Percentiles rank a stretch among this genome's conserved stretches.
These are phyloP conservation scores for Drosophila subobscura DNA, from an alignment of 1,140 invertebrate species.

Conservation along the genomic window DNA sequence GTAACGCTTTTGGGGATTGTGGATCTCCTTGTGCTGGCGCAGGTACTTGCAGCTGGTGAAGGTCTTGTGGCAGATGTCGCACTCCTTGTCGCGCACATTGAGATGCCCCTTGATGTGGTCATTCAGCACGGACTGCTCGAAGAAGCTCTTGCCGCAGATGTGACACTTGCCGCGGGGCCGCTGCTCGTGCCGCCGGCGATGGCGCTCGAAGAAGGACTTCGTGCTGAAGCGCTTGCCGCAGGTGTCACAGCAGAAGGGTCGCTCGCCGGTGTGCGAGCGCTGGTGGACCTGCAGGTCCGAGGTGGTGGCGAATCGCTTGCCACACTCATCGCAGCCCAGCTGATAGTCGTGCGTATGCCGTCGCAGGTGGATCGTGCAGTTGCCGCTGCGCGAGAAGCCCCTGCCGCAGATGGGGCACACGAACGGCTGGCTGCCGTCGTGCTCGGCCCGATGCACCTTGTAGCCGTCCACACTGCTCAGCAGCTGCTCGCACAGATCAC, in stretches of 20 bases:
- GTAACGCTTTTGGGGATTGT: constrained; percentile 44
- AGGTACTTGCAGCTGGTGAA: constrained; percentile 57
- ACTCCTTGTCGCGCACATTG: constrained; percentile 57
- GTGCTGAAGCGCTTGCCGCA: constrained; percentile 56
- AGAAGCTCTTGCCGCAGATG: constrained; percentile 55
- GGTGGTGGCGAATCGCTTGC: constrained; percentile 48
- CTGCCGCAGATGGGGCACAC: constrained; percentile 45
- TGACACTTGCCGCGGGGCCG: constrained; percentile 46
- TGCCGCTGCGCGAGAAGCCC: constrained; percentile 46
- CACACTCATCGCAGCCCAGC: constrained; percentile 53
- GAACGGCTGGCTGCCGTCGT: constrained; percentile 51
- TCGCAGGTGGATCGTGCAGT: constrained; percentile 48
- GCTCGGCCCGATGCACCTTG: constrained; percentile 46
- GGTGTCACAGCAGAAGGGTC: constrained; percentile 55
- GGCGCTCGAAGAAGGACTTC: constrained; percentile 40
- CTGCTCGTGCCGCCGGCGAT: constrained; percentile 50
- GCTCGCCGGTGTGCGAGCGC: constrained; percentile 53
- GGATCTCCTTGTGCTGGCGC: constrained; percentile 59
- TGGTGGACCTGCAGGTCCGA: constrained; percentile 49
- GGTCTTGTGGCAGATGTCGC: constrained; percentile 55
- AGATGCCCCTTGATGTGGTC: constrained; percentile 59
- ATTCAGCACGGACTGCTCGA: constrained; percentile 28
- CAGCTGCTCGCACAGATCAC: constrained; percentile 38
- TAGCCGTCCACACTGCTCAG: constrained; percentile 39
- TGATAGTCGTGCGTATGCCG: constrained; percentile 50